Conservation (phyloP, 2,888 invertebrate species). For the Automeris io region DNA sequence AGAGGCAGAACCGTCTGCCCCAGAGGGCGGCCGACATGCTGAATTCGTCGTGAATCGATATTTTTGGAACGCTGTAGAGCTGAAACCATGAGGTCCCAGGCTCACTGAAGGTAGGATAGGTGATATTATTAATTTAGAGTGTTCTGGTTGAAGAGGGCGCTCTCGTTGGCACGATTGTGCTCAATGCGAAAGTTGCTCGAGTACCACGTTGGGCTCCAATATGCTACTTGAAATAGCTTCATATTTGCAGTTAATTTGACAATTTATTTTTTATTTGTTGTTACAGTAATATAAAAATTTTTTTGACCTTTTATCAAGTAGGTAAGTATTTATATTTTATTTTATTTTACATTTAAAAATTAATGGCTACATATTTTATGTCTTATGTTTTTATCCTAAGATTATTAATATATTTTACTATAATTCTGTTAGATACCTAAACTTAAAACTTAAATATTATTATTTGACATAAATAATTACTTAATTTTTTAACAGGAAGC, state of each 20-base stretch:
- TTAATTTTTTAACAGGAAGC: too few relatives aligned
- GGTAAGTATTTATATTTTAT: too few relatives aligned
- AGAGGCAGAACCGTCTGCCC: slow-evolving; percentile 68
- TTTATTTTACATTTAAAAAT: too few relatives aligned
- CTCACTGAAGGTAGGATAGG: slow-evolving; percentile 69
- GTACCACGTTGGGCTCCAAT: slow-evolving; percentile 45
- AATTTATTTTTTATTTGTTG: too few relatives aligned
- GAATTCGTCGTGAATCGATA: slow-evolving; percentile 75
- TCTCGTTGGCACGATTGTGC: slow-evolving; percentile 11
- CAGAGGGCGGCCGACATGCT: slow-evolving; percentile 75
- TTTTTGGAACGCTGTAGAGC: slow-evolving; percentile 70
- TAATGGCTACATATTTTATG: too few relatives aligned
- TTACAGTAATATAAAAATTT: too few relatives aligned
- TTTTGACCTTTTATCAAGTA: too few relatives aligned
- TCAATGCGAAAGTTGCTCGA: slow-evolving; percentile 15
- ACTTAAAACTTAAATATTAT: too few relatives aligned
- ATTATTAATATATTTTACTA: too few relatives aligned
- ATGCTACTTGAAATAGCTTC: slow-evolving; percentile 8
- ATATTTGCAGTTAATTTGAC: slow-evolving; percentile 2
- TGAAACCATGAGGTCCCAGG: slow-evolving; percentile 67
- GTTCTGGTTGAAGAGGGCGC: slow-evolving; percentile 22
- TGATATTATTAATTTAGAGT: slow-evolving; percentile 43
- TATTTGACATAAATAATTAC: too few relatives aligned
- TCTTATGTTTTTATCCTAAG: too few relatives aligned
- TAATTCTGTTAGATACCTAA: too few relatives aligned